Base-by-base conservation (phyloP, 2,113 vertebrate species). In the Seriola dumerili region DNA sequence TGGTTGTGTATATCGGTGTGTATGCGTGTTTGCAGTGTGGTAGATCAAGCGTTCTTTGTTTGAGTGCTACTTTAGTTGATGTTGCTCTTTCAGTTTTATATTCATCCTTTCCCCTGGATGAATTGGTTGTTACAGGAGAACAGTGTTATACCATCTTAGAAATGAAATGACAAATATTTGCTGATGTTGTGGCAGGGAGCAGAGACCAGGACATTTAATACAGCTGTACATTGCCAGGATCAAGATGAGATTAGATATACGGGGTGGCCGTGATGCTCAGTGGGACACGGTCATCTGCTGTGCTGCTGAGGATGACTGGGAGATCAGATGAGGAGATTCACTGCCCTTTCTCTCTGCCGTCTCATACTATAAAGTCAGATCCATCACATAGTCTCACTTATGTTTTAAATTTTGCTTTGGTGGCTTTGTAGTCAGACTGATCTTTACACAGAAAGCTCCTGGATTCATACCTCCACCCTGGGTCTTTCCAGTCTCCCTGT, bases 211-310 rank as follows among this genome's bases (percentile, higher is more conserved):
- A 67, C 62, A 74, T 80, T 75, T 58, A 72, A 79, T 68, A 54
- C 54, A 77, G 19, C 58, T 79, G 72, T 71, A 32, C 61, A 50
- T 50, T 25, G 67, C 23, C 62, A 34, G 58, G 67, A 77, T 72
- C 70, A 42, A 67, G 71, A 81, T 79, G 59, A 78, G 77, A 85
- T 81, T 25, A 78, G 59, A 90, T 77, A 58, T 57, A 70, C 38
- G 54, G 69, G 58, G 29, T 42, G 57, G 7, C 65, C 16, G 34
- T 74, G 85, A 80, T 77, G 65, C 62, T 36, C 38, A 46, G 12
- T 62, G 62, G 72, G 46, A 42, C 42, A 19, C 3, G 32, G 55
- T 77, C 78, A 46, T 80, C 67, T 74, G 48, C 54, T 19, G 17
- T 67, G 48, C 40, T 61, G 68, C 48, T 42, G 36, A 78, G 38